Conservation (phyloP, 92 coral and sea anemone species). For the Actinernus sp. region DNA sequence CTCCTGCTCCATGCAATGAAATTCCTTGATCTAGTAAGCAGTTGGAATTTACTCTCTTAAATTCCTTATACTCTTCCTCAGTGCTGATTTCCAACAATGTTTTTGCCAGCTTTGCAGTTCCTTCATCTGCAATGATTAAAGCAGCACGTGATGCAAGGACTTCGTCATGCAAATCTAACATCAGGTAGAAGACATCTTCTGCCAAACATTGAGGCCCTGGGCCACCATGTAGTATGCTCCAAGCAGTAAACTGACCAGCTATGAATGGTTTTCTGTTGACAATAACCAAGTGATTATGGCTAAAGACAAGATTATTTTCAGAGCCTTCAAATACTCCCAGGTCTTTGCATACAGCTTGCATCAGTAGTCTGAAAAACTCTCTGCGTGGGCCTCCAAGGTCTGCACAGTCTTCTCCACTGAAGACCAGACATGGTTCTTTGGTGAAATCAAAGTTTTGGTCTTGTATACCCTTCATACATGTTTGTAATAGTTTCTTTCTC, state of each 20-base stretch:
- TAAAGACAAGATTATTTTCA: conserved; percentile 21
- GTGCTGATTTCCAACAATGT: conserved; percentile 28
- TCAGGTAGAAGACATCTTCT: conserved; percentile 38
- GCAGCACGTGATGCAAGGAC: conserved; percentile 17
- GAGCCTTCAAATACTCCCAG: conserved; percentile 53
- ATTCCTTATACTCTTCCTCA: conserved; percentile 12
- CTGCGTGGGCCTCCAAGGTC: conserved; percentile 48
- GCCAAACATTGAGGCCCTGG: conserved; percentile 39
- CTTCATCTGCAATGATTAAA: too few relatives aligned
- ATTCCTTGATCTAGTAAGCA: conserved; percentile 50
- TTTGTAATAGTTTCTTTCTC: conserved; percentile 42
- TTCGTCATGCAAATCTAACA: conserved; percentile 32
- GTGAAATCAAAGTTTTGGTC: conserved; percentile 44
- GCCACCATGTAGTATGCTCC: conserved; percentile 64
- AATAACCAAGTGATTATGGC: conserved; percentile 43
- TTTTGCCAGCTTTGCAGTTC: conserved; percentile 32
- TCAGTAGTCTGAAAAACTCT: conserved; percentile 47
- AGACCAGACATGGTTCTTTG: conserved; percentile 38
- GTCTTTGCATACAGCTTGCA: conserved; percentile 29
- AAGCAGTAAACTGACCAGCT: conserved; percentile 45
- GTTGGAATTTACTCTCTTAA: conserved; percentile 34
- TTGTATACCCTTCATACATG: conserved; percentile 47
- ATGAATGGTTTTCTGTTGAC: conserved; percentile 41
- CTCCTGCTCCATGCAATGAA: conserved; percentile 18
- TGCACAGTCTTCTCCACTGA: conserved; percentile 44